Base-by-base conservation (phyloP, 2,888 invertebrate species). In the Bombyx huttoni region DNA sequence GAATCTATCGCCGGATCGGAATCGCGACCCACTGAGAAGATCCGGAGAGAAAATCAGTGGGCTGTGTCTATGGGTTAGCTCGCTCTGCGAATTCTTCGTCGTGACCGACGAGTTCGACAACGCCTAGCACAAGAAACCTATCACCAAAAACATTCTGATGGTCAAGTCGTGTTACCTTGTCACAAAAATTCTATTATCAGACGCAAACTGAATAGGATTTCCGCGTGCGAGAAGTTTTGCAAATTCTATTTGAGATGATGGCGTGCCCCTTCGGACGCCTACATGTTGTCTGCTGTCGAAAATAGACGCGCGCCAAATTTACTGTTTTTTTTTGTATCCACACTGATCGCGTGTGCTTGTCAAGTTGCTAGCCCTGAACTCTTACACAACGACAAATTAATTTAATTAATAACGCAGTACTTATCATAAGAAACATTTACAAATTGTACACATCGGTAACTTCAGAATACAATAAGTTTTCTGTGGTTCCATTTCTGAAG, bases 191-290 rank as follows among this genome's bases (percentile, higher is more conserved):
- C 73, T 80, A 80, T 78, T 76, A 73, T 65, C 53, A 64, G 60
- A 56, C 51, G 55, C 54, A 58, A 68, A 59, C 61, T 63, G 70
- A 40, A 74, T 71, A 73, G 68, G 65, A 71, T 75, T 80, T 81
- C 80, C 80, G 74, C 71, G 70, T 75, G 68, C 60, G 40, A 40
- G 60, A 66, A 62, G 70, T 70, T 72, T 69, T 67, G 62, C 64
- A 62, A 56, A 53, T 55, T 68, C 73, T 81, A 79, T 78, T 78
- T 73, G 58, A 48, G 59, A 49, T 63, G 65, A 62, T 65, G 69
- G 64, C 66, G 67, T 64, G 34, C 54, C 12, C 40, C 40, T 6
- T 40, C 40, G 8, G 9, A 40, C 40, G 40, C 40, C 40, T 7
- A 40, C 40, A 8, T 8, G 40, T 34, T 47, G 34, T 51, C 40